A percentile compares a stretch with the other conserved stretches of the same genome.
phyloP scores from a whole-genome alignment of 2,113 vertebrate genomes.

The Garra rufa region DNA sequence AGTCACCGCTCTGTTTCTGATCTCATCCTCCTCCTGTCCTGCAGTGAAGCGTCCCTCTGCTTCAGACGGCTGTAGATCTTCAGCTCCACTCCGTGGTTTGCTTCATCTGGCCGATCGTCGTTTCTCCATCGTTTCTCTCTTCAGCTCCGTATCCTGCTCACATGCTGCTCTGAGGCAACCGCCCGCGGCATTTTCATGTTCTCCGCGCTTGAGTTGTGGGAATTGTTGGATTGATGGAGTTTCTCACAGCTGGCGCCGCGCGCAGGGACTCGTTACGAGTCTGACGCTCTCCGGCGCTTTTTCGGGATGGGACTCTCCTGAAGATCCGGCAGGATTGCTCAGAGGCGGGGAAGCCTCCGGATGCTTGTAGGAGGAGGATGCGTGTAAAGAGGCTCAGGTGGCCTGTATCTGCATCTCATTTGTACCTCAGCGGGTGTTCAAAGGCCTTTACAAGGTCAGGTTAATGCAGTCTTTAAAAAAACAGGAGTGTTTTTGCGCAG shows the following conservation, averaged over 20 bases:
- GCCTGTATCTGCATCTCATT: slow-evolving; percentile 51
- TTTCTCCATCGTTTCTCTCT: not conserved
- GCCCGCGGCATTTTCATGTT: not conserved
- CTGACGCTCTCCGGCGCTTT: not conserved
- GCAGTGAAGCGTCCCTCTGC: not conserved
- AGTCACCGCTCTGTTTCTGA: not conserved
- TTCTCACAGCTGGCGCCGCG: not conserved
- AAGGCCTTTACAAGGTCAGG: slow-evolving; percentile 49
- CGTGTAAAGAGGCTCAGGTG: slow-evolving; percentile 49
- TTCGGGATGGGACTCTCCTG: not conserved
- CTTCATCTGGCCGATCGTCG: not conserved
- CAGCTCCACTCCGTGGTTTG: not conserved
- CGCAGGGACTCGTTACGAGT: not conserved
- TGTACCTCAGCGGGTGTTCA: slow-evolving; percentile 51
- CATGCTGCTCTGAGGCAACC: not conserved
- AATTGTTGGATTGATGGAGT: not conserved
- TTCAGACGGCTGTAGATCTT: not conserved
- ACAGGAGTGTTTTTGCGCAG: slow-evolving; percentile 28
- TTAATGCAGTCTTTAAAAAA: slow-evolving; percentile 27
- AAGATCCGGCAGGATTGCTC: not conserved
- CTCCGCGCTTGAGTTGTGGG: not conserved
- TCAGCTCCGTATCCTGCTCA: not conserved
- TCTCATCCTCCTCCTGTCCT: not conserved
- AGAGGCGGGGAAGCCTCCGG: not conserved
- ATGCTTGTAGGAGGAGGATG: not conserved